Base-by-base conservation (phyloP, 1,140 invertebrate species). In the Papilio dardanus region DNA sequence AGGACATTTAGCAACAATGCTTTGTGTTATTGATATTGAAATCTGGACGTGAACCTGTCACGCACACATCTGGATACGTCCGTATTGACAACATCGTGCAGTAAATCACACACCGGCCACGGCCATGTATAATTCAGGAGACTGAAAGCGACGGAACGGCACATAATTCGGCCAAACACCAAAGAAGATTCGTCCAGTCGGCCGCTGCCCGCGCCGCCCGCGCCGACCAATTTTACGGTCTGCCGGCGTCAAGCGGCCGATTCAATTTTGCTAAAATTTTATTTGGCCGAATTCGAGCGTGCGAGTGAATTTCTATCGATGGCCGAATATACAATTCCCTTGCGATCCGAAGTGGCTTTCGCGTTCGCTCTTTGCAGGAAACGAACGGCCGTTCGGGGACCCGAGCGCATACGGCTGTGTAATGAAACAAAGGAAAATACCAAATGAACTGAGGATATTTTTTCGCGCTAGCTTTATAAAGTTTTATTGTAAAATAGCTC, bases 261-360 rank as follows among this genome's bases (percentile, higher is more conserved):
- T 91, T 92, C 89, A 91, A 92, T 92, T 91, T 91, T 85, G 86
- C 81, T 86, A 85, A 90, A 91, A 92, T 92, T 92, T 92, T 91
- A 91, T 91, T 90, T 85, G 88, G 42, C 81, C 82, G 86, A 86
- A 89, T 85, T 87, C 84, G 83, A 89, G 81, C 89, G 87, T 86
- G 83, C 83, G 79, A 87, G 80, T 84, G 86, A 78, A 87, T 87
- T 86, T 89, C 86, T 88, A 89, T 89, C 88, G 83, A 83, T 85
- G 84, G 84, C 71, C 84, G 81, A 83, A 88, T 84, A 80, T 83
- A 75, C 87, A 78, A 84, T 86, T 87, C 83, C 83, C 82, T 79
- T 74, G 86, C 80, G 88, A 79, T 82, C 85, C 83, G 82, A 42
- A 33, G 24, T 35, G 62, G 31, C 24, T 68, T 37, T 16, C 65